Evolutionary conservation across 2,888 invertebrate species (phyloP).

Genomic region (Netelia melanura): DNA sequence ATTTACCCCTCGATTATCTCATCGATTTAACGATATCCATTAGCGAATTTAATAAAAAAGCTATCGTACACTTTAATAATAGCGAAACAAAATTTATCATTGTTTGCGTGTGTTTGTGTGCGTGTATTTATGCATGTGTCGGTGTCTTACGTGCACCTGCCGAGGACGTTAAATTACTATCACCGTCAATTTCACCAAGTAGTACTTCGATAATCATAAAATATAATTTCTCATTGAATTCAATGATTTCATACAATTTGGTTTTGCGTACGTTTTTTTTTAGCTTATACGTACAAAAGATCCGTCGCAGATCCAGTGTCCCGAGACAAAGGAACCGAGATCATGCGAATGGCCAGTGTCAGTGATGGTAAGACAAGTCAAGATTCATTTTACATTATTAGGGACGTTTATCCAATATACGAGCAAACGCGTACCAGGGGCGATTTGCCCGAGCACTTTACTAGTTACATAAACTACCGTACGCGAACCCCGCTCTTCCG

Average conservation of each 20-base stretch:
- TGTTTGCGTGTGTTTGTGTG: slow-evolving; percentile 26
- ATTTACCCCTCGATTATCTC: background rate
- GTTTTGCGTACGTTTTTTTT: slow-evolving; percentile 26
- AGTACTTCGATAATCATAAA: slow-evolving; percentile 24
- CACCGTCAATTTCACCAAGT: slow-evolving; percentile 59
- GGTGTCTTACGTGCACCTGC: slow-evolving; percentile 46
- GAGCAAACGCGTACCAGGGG: slow-evolving; percentile 61
- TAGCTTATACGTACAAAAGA: slow-evolving; percentile 14
- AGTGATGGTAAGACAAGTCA: slow-evolving; percentile 60
- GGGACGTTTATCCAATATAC: slow-evolving; percentile 71
- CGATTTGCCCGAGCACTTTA: slow-evolving; percentile 49
- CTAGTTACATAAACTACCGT: slow-evolving; percentile 22
- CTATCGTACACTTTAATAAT: slow-evolving; percentile 9
- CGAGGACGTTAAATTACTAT: slow-evolving; percentile 61
- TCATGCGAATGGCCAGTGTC: slow-evolving; percentile 52
- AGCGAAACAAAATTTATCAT: slow-evolving; percentile 48
- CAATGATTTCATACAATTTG: slow-evolving; percentile 60
- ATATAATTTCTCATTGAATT: slow-evolving; percentile 45
- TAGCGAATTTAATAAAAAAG: background rate
- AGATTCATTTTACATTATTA: slow-evolving; percentile 69
- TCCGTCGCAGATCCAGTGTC: background rate
- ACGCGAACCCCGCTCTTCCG: slow-evolving; percentile 16
- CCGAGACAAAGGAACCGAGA: slow-evolving; percentile 39
- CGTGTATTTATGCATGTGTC: slow-evolving; percentile 10
- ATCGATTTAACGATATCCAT: background rate